These are phyloP conservation scores for Cryptosula pallasiana DNA, from an alignment of 2,888 invertebrate genomes.

Conservation along the genomic window DNA sequence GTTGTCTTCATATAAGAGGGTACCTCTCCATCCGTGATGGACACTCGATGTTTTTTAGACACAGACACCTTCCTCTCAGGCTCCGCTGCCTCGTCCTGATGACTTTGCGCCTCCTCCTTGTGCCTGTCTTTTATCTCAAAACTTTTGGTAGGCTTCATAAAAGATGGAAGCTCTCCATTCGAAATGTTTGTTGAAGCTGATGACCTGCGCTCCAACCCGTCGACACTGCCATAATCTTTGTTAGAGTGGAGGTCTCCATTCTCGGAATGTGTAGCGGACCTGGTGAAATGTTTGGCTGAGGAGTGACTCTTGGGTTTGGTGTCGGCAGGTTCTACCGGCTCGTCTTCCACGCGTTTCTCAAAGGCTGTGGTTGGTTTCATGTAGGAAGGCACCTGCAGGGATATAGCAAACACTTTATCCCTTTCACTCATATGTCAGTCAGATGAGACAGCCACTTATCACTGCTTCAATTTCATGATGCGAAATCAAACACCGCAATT, in stretches of 20 bases:
- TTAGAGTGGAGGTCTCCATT: background rate
- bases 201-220: background rate
- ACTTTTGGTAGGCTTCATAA: background rate
- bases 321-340: too few relatives aligned
- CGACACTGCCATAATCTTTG: background rate
- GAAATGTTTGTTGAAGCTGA: background rate
- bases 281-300: too few relatives aligned
- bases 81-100: background rate
- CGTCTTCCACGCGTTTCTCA: background rate
- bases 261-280: background rate
- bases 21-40: background rate
- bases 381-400: background rate
- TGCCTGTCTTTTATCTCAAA: background rate
- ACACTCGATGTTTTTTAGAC: background rate
- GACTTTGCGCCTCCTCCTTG: background rate
- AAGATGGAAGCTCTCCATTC: background rate
- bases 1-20: conserved; percentile 1
- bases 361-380: background rate
- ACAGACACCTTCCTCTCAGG: background rate
- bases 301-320: too few relatives aligned
- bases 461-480: too few relatives aligned
- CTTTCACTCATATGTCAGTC: too few relatives aligned
- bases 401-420: too few relatives aligned
- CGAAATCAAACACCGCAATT: too few relatives aligned
- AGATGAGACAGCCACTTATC: too few relatives aligned